Evolutionary conservation across 2,797 vertebrate genomes (phyloP).

Genomic region (Setipinna tenuifilis): DNA sequence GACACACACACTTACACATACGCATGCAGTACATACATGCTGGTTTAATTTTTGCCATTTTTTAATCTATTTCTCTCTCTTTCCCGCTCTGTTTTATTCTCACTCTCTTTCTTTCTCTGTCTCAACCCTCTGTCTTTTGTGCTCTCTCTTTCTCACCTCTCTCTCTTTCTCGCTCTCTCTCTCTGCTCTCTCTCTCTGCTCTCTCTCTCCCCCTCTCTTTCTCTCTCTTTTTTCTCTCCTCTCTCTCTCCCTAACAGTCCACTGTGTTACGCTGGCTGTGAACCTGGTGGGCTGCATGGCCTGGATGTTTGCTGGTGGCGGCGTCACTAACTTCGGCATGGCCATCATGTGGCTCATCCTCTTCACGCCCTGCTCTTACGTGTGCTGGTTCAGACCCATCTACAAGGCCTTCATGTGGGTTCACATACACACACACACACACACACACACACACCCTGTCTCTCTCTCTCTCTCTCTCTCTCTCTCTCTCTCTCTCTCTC

Average conservation of each 20-base stretch:
- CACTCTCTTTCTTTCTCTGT: not conserved
- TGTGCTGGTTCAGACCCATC: constrained; percentile 98
- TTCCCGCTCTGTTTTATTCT: too few species aligned
- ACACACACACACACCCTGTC: not conserved
- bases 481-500: not conserved
- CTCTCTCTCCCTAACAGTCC: constrained; percentile 76
- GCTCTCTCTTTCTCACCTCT: not conserved
- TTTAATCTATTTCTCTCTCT: not conserved
- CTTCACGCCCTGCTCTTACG: constrained; percentile 98
- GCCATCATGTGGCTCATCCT: constrained; percentile 97
- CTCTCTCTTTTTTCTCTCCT: not conserved
- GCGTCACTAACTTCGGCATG: constrained; percentile 96
- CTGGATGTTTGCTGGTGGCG: constrained; percentile 97
- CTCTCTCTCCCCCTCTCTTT: too few species aligned
- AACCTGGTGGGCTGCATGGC: constrained; percentile 96
- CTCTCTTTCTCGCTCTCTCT: not conserved
- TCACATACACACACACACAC: constrained; percentile 27
- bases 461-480: not conserved
- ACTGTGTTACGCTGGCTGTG: constrained; percentile 89
- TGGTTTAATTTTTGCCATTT: too few species aligned
- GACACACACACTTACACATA: too few species aligned
- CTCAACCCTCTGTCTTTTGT: not conserved
- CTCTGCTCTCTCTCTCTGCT: not conserved
- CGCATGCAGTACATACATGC: too few species aligned
- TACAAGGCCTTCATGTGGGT: constrained; percentile 99